Percentiles rank a stretch among this genome's conserved stretches.
Conservation (phyloP, 2,113 vertebrate genomes). For the Thamnaconus septentrionalis region DNA sequence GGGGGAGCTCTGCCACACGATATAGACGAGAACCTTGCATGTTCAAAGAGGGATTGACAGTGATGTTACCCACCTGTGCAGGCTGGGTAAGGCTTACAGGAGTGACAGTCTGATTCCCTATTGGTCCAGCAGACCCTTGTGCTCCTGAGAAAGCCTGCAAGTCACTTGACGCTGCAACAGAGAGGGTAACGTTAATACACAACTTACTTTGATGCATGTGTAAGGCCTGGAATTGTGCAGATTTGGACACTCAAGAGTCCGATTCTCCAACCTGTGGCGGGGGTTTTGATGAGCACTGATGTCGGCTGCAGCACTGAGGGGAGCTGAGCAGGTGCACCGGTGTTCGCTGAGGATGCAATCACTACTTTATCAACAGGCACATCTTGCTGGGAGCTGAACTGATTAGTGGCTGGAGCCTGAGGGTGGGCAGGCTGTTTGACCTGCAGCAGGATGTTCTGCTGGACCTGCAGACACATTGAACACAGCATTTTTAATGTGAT, state of each 20-base stretch:
- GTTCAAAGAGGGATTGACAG: background rate
- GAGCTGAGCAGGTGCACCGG: conserved; percentile 55
- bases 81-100: conserved; percentile 75
- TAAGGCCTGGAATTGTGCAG: background rate
- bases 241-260: background rate
- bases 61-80: conserved; percentile 71
- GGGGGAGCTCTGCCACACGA: no score
- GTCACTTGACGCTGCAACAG: conserved; percentile 75
- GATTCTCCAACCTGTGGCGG: conserved; percentile 60
- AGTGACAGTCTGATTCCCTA: conserved; percentile 72
- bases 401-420: conserved; percentile 52
- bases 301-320: conserved; percentile 76
- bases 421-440: conserved; percentile 69
- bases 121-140: conserved; percentile 65
- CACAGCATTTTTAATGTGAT: background rate
- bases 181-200: background rate
- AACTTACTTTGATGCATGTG: no score
- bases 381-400: conserved; percentile 71
- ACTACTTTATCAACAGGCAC: conserved; percentile 61
- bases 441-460: conserved; percentile 84
- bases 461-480: conserved; percentile 73
- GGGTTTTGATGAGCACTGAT: conserved; percentile 78
- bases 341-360: conserved; percentile 56
- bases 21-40: background rate
- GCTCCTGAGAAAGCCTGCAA: conserved; percentile 81